Conservation (phyloP, 1,140 invertebrate species). For the Adoxophyes honmai region DNA sequence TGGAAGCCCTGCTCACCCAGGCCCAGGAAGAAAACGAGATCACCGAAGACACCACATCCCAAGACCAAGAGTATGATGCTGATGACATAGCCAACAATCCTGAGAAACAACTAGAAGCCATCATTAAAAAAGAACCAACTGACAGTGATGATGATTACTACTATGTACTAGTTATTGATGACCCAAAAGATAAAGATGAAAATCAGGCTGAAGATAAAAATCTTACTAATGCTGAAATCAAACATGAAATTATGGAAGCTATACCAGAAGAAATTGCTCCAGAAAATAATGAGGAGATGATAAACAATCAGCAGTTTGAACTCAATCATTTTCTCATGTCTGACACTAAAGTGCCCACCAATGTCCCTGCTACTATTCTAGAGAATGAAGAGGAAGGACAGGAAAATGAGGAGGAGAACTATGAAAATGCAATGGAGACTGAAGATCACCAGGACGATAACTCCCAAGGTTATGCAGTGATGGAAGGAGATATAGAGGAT, state of each 20-base stretch:
- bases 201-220: conserved; percentile 22
- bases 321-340: conserved; percentile 41
- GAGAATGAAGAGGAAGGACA: conserved; percentile 63
- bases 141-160: conserved; percentile 67
- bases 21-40: conserved; percentile 27
- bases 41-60: conserved; percentile 21
- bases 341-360: conserved; percentile 47
- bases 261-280: not conserved
- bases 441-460: conserved; percentile 34
- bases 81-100: conserved; percentile 53
- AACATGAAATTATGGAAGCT: conserved; percentile 20
- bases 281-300: conserved; percentile 6
- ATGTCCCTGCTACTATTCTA: conserved; percentile 61
- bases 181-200: conserved; percentile 44
- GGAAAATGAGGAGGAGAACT: conserved; percentile 37
- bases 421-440: conserved; percentile 37
- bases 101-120: conserved; percentile 57
- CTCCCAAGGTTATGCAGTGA: conserved; percentile 30
- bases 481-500: conserved; percentile 26
- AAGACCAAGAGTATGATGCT: conserved; percentile 28
- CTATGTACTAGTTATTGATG: conserved; percentile 65
- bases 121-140: conserved; percentile 60
- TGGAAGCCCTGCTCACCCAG: conserved; percentile 35
- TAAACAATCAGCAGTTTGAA: conserved; percentile 20
- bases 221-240: conserved; percentile 20